Percentiles rank a stretch among this genome's conserved stretches.
These are phyloP conservation scores for Drosophila testacea DNA, from an alignment of 2,888 invertebrate genomes.

Conservation along the genomic window DNA sequence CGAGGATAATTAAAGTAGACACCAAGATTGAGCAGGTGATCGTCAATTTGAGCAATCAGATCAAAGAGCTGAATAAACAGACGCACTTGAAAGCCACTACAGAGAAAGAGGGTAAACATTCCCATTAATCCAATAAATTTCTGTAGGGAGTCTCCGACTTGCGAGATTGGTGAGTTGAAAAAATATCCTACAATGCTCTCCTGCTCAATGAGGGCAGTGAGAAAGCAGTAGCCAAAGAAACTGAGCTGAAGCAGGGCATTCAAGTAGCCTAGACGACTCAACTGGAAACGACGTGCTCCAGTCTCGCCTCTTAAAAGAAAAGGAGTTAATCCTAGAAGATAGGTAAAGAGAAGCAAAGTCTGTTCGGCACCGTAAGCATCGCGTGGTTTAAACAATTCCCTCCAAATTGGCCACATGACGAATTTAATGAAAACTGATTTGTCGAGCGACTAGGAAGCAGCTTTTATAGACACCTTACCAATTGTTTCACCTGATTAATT, in stretches of 20 bases:
- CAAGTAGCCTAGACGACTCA: conserved; percentile 78
- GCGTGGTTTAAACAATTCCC: conserved; percentile 75
- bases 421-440: conserved; percentile 34
- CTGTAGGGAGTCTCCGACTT: conserved; percentile 83
- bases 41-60: conserved; percentile 72
- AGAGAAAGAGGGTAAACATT: conserved; percentile 80
- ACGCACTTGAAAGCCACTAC: conserved; percentile 70
- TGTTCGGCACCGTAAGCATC: conserved; percentile 82
- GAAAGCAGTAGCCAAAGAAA: conserved; percentile 82
- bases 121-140: conserved; percentile 82
- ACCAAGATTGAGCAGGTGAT: conserved; percentile 73
- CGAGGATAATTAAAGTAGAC: conserved; percentile 79
- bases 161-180: conserved; percentile 83
- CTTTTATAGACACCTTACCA: conserved; percentile 54
- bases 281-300: conserved; percentile 59
- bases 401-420: conserved; percentile 56
- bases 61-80: conserved; percentile 73
- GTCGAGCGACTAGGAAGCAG: not conserved
- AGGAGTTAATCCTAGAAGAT: conserved; percentile 82
- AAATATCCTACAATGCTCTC: conserved; percentile 84
- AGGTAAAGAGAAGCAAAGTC: conserved; percentile 79
- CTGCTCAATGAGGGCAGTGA: conserved; percentile 74
- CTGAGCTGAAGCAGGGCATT: conserved; percentile 77
- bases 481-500: conserved; percentile 25
- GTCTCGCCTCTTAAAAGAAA: conserved; percentile 69